These are phyloP conservation scores for Volucella zonaria DNA, from an alignment of 2,888 invertebrate species.

Conservation along the genomic window DNA sequence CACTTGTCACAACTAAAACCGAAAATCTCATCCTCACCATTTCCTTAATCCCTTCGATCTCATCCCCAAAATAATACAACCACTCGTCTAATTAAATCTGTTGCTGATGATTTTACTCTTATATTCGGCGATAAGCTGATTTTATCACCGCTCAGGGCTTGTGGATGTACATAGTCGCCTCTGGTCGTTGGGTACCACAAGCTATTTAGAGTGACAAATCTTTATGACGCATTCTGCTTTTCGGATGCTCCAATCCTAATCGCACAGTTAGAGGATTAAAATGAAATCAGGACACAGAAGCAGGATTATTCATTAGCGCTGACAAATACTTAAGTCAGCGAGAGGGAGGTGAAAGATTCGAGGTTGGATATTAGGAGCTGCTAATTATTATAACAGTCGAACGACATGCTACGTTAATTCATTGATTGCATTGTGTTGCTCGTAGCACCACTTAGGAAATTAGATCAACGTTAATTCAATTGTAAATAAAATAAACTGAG, in stretches of 20 bases:
- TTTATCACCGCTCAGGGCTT: not conserved
- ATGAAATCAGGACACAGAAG: not conserved
- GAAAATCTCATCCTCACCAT: no score
- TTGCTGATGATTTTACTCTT: not conserved
- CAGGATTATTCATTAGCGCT: not conserved
- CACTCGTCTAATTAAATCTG: conserved; percentile 29
- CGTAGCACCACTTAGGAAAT: conserved; percentile 20
- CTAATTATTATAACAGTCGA: not conserved
- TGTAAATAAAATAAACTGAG: not conserved
- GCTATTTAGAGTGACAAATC: not conserved
- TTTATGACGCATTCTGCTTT: not conserved
- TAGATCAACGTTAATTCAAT: conserved; percentile 22
- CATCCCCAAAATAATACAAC: no score
- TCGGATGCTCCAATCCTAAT: not conserved
- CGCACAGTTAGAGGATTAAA: not conserved
- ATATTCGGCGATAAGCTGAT: conserved; percentile 8
- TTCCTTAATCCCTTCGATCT: no score
- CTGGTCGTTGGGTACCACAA: not conserved
- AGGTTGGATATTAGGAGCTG: not conserved
- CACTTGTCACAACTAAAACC: no score
- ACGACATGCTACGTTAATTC: not conserved
- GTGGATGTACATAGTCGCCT: not conserved
- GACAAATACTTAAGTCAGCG: not conserved
- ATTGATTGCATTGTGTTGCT: conserved; percentile 4
- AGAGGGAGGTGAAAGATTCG: not conserved